Conservation (phyloP, 2,888 invertebrate genomes). For the Synanthedon formicaeformis region DNA sequence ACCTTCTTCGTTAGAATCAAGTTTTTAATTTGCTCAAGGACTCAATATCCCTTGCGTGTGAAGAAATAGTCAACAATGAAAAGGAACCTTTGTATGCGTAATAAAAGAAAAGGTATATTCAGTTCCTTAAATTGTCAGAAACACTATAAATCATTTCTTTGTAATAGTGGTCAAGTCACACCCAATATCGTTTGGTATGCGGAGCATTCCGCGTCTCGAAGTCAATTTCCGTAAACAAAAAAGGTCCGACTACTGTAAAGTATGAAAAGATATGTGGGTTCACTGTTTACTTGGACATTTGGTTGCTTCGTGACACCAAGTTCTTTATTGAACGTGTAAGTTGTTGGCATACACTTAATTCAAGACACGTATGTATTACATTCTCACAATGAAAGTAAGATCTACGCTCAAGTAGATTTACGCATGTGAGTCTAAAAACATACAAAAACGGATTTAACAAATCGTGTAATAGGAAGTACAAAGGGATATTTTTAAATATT, state of each 20-base stretch:
- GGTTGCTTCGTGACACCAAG: conserved; percentile 28
- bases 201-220: conserved; percentile 2
- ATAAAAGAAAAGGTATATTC: too few relatives aligned
- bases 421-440: conserved; percentile 6
- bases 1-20: too few relatives aligned
- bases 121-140: not conserved
- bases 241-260: conserved; percentile 6
- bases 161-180: not conserved
- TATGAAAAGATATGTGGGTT: conserved; percentile 13
- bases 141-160: not conserved
- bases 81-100: too few relatives aligned
- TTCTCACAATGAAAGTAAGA: conserved; percentile 28
- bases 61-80: too few relatives aligned
- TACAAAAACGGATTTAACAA: conserved; percentile 4
- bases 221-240: conserved; percentile 5
- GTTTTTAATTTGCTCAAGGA: too few relatives aligned
- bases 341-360: conserved; percentile 30
- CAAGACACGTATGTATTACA: conserved; percentile 31
- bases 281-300: conserved; percentile 28
- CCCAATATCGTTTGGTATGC: conserved; percentile 3
- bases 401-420: conserved; percentile 19
- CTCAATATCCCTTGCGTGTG: too few relatives aligned
- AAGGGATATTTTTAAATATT: too few relatives aligned
- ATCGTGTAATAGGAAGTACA: too few relatives aligned
- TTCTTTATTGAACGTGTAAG: conserved; percentile 32